Evolutionary conservation across 2,113 vertebrate species (phyloP).

Genomic region (Sula dactylatra): DNA sequence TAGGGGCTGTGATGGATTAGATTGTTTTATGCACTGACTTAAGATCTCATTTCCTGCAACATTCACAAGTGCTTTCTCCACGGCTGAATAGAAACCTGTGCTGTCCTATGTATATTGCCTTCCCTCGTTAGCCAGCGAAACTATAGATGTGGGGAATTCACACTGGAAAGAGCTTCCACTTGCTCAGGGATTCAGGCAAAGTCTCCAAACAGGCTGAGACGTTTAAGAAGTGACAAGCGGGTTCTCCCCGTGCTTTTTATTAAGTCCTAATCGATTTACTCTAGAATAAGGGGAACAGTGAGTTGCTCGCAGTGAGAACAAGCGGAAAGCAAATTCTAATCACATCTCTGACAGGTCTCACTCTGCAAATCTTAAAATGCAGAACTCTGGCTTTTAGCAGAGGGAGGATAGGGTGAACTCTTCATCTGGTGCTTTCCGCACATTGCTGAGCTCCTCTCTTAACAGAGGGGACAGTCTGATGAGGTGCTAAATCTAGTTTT

Average conservation of each 20-base stretch:
- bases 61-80: conserved; percentile 79
- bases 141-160: not conserved
- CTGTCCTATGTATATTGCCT: conserved; percentile 30
- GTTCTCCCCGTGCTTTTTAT: not conserved
- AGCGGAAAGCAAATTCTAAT: not conserved
- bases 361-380: not conserved
- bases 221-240: conserved; percentile 38
- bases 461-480: accelerated
- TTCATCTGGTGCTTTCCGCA: not conserved
- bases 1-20: conserved; percentile 81
- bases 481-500: not conserved
- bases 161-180: conserved; percentile 7
- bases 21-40: conserved; percentile 84
- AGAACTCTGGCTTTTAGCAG: not conserved
- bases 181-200: conserved; percentile 36
- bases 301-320: not conserved
- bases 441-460: not conserved
- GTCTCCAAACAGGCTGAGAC: conserved; percentile 44
- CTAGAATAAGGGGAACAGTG: not conserved
- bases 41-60: conserved; percentile 86
- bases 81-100: conserved; percentile 68
- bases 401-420: not conserved
- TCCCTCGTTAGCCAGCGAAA: conserved; percentile 33
- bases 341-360: not conserved
- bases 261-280: conserved; percentile 22